A percentile compares a stretch with the other conserved stretches of the same genome.
phyloP scores from a whole-genome alignment of 2,888 invertebrate genomes.

The Sminthurinus aureus region DNA sequence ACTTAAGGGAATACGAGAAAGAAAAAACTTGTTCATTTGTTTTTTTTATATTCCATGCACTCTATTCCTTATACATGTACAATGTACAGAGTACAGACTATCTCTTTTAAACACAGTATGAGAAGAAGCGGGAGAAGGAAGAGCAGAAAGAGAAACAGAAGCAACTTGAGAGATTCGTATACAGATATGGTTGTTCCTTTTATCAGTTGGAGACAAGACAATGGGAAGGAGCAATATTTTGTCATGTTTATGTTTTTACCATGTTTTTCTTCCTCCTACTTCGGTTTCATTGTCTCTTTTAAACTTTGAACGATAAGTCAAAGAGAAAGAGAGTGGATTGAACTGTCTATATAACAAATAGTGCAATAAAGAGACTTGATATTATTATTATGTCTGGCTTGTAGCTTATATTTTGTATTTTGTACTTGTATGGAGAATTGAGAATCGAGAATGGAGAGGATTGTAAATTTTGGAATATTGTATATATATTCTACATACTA shows the following conservation, averaged over 20 bases:
- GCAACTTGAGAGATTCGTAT: not conserved
- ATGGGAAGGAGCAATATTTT: not conserved
- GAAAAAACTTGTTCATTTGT: not conserved
- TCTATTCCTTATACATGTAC: not conserved
- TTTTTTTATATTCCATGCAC: not conserved
- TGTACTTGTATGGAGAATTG: too few species aligned
- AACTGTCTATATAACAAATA: not conserved
- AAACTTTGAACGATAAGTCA: not conserved
- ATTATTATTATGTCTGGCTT: not conserved
- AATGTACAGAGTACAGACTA: not conserved
- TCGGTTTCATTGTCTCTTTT: not conserved
- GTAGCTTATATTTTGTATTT: not conserved
- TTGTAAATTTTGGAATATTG: too few species aligned
- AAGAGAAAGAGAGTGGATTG: not conserved
- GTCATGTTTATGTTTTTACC: not conserved
- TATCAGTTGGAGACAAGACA: slow-evolving; percentile 14
- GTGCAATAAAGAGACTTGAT: not conserved
- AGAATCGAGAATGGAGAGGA: too few species aligned
- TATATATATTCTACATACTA: not conserved
- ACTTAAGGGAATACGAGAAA: not conserved
- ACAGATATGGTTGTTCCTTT: not conserved
- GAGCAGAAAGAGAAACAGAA: too few species aligned
- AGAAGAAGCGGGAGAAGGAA: not conserved
- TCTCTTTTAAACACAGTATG: not conserved
- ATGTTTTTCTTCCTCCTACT: not conserved